Evolutionary conservation across 1,140 invertebrate species (phyloP), one percentile per base, ranked within the genome.

Genomic region (Listronotus bonariensis): DNA sequence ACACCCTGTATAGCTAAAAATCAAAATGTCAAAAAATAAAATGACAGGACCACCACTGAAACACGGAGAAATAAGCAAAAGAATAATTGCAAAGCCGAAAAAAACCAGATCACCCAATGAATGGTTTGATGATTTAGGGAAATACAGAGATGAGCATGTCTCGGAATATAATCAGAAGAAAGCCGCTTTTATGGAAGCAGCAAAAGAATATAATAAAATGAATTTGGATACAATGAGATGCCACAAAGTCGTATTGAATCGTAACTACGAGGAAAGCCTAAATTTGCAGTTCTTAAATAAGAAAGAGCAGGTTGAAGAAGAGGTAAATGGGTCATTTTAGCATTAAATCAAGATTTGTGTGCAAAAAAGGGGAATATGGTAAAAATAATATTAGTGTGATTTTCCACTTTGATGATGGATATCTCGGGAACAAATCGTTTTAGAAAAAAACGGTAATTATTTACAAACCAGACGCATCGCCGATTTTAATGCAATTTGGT

Each of bases 151-250:
- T 41, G 70, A 74, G 41, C 60, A 71, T 38, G 53, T 53, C 14
- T 45, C 69, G 20, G 69, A 63, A 53, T 74, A 74, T 42, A 43
- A 64, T 15, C 10, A 59, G 17, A 74, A 72, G 48, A 59, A 55
- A 38, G 41, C 57, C 0, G 48, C 68, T 40, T 74, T 72, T 53
- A 10, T 54, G 4, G 49, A 48, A 10, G 57, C 62, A 18, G 61
- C 42, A 3, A 53, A 57, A 12, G 52, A 62, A 31, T 74, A 71
- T 43, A 67, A 68, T 12, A 64, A 64, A 11, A 58, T 69, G 41
- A 71, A 71, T 45, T 40, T 42, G 10, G 42, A 70, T 11, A 71
- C 64, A 0, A 31, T 69, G 5, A 31, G 45, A 26, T n/a, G 52
- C 31, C 51, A n/a, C 11, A 58, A 58, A 56, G 34, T 14, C 17